Evolutionary conservation across 1,140 invertebrate genomes (phyloP), one percentile per base, ranked within the genome.

Genomic region (Drosophila littoralis): DNA sequence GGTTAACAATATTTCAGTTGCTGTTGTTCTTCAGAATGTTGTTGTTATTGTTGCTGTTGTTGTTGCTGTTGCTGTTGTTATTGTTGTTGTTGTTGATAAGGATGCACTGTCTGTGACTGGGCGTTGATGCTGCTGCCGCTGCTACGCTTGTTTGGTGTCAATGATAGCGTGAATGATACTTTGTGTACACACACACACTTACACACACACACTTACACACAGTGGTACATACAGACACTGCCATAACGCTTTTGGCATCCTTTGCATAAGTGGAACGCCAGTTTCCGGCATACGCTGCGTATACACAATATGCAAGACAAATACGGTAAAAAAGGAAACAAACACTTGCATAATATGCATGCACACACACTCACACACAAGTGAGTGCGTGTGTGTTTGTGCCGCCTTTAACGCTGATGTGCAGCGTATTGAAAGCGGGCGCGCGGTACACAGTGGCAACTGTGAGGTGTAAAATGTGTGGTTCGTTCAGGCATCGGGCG

Each of bases 131-230:
- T 51, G 40, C 51, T 9, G 45, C 52, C 28, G 58, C 36, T 17
- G 55, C 17, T 60, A 51, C 61, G 22, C 43, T 76, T 71, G 72
- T 77, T 72, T 73, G 77, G 67, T 76, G 81, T 77, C 80, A 83
- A 83, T 84, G 80, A 83, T 84, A 84, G 80, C 81, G 81, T 63
- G 72, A 84, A 83, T 84, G 80, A 84, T 83, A 83, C 81, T 80
- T 65, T 83, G 67, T 68, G 40, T 55, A 72, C 66, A 72, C 80
- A 79, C 65, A 15, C 64, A 46, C 22, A 36, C 43, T 45, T 12
- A 48, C 35, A 42, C 15, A 58, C 7, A 33, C 54, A 36, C 35
- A 32, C 13, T 9, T 5, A 40, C 51, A 64, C 17, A 55, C 10
- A 50, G 4, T 42, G 4, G 22, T 12, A 45, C 7, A 28, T 28